A percentile compares a stretch with the other conserved stretches of the same genome.
These are phyloP conservation scores for Aleiodes alternator DNA, from an alignment of 2,888 invertebrate species.

Conservation along the genomic window DNA sequence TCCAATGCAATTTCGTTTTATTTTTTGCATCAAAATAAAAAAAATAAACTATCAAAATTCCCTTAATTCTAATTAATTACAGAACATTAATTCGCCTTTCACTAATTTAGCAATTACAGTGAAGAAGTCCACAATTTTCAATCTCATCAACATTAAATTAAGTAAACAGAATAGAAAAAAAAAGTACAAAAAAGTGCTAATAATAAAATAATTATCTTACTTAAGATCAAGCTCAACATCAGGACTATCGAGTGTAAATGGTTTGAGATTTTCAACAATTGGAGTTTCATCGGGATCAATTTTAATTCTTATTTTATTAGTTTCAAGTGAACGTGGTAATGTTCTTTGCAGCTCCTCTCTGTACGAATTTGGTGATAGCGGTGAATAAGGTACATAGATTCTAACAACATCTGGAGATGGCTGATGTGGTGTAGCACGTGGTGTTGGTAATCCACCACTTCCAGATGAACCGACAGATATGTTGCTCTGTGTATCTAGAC, in stretches of 20 bases:
- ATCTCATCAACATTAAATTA: too few species aligned
- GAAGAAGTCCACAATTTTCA: too few species aligned
- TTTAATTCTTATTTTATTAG: constrained; percentile 85
- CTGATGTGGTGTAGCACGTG: constrained; percentile 82
- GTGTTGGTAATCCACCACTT: constrained; percentile 81
- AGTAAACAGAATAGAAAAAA: neutral
- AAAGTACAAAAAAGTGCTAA: neutral
- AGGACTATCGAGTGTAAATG: constrained; percentile 70
- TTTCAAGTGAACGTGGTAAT: constrained; percentile 78
- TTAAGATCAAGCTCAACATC: constrained; percentile 71
- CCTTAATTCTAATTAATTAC: too few species aligned
- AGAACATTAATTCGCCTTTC: too few species aligned
- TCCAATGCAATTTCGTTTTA: too few species aligned
- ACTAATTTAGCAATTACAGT: too few species aligned
- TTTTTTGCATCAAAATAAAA: too few species aligned
- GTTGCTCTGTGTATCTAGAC: constrained; percentile 86
- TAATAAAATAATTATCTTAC: constrained; percentile 57
- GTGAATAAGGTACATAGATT: constrained; percentile 87
- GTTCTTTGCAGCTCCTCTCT: constrained; percentile 77
- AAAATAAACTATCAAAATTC: too few species aligned
- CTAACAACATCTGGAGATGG: constrained; percentile 85
- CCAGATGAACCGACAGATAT: constrained; percentile 83
- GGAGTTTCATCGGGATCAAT: constrained; percentile 83
- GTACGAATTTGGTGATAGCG: constrained; percentile 79
- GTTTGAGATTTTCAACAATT: constrained; percentile 74